Conservation (phyloP, 2,797 vertebrate genomes). For the Poeciliopsis paucimaculata region DNA sequence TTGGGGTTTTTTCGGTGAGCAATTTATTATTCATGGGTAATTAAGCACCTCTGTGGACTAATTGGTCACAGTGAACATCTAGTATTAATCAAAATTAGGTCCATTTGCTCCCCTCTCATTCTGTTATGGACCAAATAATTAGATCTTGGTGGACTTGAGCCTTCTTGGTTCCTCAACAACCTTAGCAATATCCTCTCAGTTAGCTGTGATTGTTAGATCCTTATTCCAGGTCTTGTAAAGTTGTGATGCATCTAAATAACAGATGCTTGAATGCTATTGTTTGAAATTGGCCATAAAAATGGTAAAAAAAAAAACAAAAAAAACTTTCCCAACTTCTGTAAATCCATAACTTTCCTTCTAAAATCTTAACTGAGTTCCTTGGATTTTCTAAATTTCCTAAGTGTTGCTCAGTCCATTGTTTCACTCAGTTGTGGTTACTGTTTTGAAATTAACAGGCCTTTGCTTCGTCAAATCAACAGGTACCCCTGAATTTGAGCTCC, state of each 20-base stretch:
- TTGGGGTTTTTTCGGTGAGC: background rate
- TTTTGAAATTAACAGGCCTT: background rate
- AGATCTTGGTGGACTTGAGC: background rate
- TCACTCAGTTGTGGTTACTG: background rate
- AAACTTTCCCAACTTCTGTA: background rate
- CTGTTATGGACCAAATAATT: background rate
- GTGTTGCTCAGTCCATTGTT: background rate
- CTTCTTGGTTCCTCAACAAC: background rate
- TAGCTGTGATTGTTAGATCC: background rate
- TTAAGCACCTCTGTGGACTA: conserved; percentile 4
- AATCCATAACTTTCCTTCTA: background rate
- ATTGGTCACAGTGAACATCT: conserved; percentile 4
- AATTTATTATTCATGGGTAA: conserved; percentile 14
- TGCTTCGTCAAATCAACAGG: background rate
- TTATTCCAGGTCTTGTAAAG: background rate
- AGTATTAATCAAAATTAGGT: conserved; percentile 11
- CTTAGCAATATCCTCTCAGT: background rate
- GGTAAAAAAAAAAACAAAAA: background rate
- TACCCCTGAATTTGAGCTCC: background rate
- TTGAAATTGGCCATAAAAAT: background rate
- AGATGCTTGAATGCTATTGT: background rate
- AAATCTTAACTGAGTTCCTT: background rate
- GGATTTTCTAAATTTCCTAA: background rate
- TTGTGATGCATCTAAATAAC: background rate
- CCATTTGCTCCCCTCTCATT: background rate